These are phyloP conservation scores for Cacoxenus indagator DNA, from an alignment of 2,888 invertebrate genomes.

Conservation along the genomic window DNA sequence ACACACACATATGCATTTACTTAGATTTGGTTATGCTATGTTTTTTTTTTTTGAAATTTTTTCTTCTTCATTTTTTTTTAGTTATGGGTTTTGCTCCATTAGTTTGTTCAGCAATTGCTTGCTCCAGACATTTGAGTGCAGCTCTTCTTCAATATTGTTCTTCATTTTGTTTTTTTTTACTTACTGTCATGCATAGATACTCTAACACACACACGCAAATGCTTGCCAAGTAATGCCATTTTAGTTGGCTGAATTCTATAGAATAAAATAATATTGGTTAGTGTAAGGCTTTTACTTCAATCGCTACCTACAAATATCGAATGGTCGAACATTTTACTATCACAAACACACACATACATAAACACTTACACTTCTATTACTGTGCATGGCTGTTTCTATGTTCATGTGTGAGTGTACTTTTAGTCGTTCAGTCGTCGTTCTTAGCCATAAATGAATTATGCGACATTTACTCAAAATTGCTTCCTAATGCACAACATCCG, in stretches of 20 bases:
- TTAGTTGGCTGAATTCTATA: constrained; percentile 37
- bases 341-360: too few species aligned
- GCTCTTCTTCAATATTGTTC: background rate
- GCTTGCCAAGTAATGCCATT: constrained; percentile 2
- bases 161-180: background rate
- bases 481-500: constrained; percentile 59
- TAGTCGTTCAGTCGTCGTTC: constrained; percentile 15
- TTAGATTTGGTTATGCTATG: too few species aligned
- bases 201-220: background rate
- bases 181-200: too few species aligned
- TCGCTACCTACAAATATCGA: too few species aligned
- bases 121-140: background rate
- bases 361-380: background rate
- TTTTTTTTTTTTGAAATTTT: too few species aligned
- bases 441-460: constrained; percentile 66
- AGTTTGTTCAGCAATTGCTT: constrained; percentile 32
- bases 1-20: too few species aligned
- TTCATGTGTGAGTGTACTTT: background rate
- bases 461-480: constrained; percentile 66
- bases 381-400: background rate
- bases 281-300: background rate
- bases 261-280: constrained; percentile 36
- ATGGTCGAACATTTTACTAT: too few species aligned
- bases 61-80: too few species aligned
- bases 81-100: background rate